Percentiles rank a stretch among this genome's conserved stretches.
Evolutionary conservation across 1,140 invertebrate species (phyloP).

Genomic region (Magallana gigas): DNA sequence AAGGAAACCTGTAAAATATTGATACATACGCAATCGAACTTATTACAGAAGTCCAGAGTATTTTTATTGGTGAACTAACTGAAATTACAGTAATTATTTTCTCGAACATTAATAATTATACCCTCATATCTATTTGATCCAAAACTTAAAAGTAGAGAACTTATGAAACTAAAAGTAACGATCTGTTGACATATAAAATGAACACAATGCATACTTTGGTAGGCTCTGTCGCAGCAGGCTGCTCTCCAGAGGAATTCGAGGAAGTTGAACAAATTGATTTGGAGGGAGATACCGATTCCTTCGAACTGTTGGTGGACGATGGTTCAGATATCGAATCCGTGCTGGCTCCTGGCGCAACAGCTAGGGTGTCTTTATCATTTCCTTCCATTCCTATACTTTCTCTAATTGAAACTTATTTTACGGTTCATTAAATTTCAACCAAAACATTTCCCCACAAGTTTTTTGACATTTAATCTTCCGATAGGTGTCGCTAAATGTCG

Average conservation of each 20-base stretch:
- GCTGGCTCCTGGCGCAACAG: not conserved
- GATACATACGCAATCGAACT: too few relatives aligned
- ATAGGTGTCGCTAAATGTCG: not conserved
- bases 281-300: conserved; percentile 4
- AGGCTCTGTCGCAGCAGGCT: not conserved
- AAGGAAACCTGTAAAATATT: conserved; percentile 4
- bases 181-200: too few relatives aligned
- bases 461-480: conserved; percentile 9
- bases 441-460: not conserved
- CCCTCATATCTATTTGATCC: too few relatives aligned
- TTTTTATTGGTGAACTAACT: too few relatives aligned
- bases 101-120: not conserved
- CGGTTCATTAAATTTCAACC: not conserved
- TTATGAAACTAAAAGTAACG: too few relatives aligned
- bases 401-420: not conserved
- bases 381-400: not conserved
- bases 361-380: not conserved
- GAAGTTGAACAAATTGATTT: conserved; percentile 23
- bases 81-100: not conserved
- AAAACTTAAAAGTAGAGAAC: too few relatives aligned
- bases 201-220: not conserved
- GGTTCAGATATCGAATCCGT: conserved; percentile 16
- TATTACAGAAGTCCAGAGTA: too few relatives aligned
- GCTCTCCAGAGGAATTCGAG: conserved; percentile 4
- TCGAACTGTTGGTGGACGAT: conserved; percentile 10